Percentiles rank a stretch among this genome's conserved stretches.
phyloP scores from a whole-genome alignment of 2,888 invertebrate species.

The Brachypterus glaber region DNA sequence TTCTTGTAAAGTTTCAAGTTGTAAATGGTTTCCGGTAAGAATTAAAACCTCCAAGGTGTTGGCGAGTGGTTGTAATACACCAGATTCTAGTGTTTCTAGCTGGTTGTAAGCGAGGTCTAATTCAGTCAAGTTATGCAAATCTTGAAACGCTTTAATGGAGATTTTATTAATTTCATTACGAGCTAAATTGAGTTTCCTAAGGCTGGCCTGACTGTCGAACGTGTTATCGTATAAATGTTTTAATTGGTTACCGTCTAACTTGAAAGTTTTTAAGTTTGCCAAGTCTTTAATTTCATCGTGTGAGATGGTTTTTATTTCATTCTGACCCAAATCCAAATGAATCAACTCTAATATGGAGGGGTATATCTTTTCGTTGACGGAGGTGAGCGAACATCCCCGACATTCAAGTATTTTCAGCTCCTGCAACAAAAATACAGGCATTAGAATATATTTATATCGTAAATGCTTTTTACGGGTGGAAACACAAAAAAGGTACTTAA shows the following conservation, averaged over 20 bases:
- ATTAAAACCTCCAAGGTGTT: slow-evolving; percentile 53
- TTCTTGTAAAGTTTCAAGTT: slow-evolving; percentile 44
- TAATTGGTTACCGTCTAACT: slow-evolving; percentile 66
- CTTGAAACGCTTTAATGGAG: slow-evolving; percentile 59
- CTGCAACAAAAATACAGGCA: slow-evolving; percentile 48
- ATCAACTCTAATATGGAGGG: slow-evolving; percentile 58
- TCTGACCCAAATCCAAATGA: slow-evolving; percentile 66
- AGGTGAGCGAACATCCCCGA: slow-evolving; percentile 57
- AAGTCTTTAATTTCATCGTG: slow-evolving; percentile 59
- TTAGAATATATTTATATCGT: too few species aligned
- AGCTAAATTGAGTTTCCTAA: slow-evolving; percentile 51
- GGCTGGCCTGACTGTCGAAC: slow-evolving; percentile 48
- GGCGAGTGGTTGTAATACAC: slow-evolving; percentile 38
- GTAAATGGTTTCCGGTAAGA: slow-evolving; percentile 60
- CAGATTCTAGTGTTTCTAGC: slow-evolving; percentile 23
- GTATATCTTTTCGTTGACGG: slow-evolving; percentile 60
- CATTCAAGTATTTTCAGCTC: slow-evolving; percentile 62
- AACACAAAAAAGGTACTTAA: too few species aligned
- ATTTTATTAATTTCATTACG: slow-evolving; percentile 62
- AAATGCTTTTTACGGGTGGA: too few species aligned
- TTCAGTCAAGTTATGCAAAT: slow-evolving; percentile 55
- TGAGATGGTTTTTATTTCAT: slow-evolving; percentile 59
- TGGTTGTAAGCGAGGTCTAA: slow-evolving; percentile 69
- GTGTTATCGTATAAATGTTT: slow-evolving; percentile 58
- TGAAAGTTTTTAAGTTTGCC: slow-evolving; percentile 51